These are phyloP conservation scores for Harpalus rufipes DNA, from an alignment of 2,888 invertebrate genomes.

Conservation along the genomic window DNA sequence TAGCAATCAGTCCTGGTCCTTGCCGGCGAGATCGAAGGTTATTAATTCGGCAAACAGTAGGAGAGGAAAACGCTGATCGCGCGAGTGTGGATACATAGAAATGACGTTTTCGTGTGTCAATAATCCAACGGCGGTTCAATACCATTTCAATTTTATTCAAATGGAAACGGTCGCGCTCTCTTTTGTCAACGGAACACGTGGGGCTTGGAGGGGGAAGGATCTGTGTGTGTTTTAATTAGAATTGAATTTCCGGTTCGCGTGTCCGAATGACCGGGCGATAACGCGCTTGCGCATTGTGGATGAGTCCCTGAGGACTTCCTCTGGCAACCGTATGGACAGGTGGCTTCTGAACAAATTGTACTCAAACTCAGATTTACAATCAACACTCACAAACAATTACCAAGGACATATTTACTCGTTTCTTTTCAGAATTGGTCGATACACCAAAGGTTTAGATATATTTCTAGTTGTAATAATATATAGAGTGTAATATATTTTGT, in stretches of 20 bases:
- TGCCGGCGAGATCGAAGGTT: constrained; percentile 42
- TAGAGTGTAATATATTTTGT: not conserved
- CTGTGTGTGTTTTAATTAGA: constrained; percentile 65
- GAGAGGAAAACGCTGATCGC: constrained; percentile 50
- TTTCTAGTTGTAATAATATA: not conserved
- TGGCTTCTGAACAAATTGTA: constrained; percentile 4
- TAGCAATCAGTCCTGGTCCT: constrained; percentile 57
- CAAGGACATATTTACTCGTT: not conserved
- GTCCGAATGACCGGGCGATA: constrained; percentile 49
- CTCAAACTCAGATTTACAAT: constrained; percentile 13
- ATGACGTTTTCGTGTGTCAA: constrained; percentile 66
- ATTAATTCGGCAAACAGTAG: constrained; percentile 58
- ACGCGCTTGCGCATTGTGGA: constrained; percentile 11
- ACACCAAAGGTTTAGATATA: not conserved
- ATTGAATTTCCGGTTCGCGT: constrained; percentile 61
- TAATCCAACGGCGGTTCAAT: constrained; percentile 65
- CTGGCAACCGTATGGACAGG: not conserved
- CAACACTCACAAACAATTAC: not conserved
- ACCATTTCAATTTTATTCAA: constrained; percentile 67
- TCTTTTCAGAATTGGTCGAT: not conserved
- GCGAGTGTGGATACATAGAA: constrained; percentile 60
- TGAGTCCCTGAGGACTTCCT: constrained; percentile 34
- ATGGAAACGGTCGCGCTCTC: constrained; percentile 53
- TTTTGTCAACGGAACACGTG: constrained; percentile 38
- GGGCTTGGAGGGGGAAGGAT: constrained; percentile 1